phyloP scores from a whole-genome alignment of 2,797 vertebrate genomes.

The Clarias pachynema region DNA sequence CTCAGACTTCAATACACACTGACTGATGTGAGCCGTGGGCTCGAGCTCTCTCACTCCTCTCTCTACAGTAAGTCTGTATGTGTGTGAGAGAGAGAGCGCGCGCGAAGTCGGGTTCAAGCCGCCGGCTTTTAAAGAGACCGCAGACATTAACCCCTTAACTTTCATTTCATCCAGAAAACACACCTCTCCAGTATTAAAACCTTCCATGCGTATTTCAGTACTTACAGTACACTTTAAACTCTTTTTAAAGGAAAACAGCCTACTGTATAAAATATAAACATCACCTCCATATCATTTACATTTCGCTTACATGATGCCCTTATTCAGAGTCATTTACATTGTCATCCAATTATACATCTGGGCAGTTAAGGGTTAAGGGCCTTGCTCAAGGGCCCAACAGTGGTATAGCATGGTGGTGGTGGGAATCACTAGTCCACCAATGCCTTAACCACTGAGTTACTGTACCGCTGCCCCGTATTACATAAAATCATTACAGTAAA shows the following conservation, averaged over 20 bases:
- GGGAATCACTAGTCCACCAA: too few relatives aligned
- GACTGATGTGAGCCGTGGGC: not conserved
- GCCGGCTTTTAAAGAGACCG: constrained; percentile 77
- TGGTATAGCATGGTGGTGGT: too few relatives aligned
- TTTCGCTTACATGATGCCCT: too few relatives aligned
- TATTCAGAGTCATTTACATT: too few relatives aligned
- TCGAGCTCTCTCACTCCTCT: not conserved
- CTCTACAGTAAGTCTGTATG: not conserved
- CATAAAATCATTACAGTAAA: not conserved
- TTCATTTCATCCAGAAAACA: not conserved
- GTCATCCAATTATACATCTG: too few relatives aligned
- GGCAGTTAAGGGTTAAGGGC: too few relatives aligned
- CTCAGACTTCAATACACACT: not conserved
- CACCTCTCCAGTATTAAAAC: not conserved
- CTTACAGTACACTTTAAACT: not conserved
- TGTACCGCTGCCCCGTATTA: too few relatives aligned
- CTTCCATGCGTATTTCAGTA: not conserved
- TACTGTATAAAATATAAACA: not conserved
- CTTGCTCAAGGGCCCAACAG: too few relatives aligned
- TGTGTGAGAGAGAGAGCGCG: not conserved
- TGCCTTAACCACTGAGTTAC: too few relatives aligned
- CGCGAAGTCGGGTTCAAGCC: not conserved
- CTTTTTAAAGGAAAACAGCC: not conserved
- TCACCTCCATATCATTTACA: too few relatives aligned
- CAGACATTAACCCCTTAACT: constrained; percentile 45